Evolutionary conservation across 2,113 vertebrate species (phyloP).

Genomic region (Peucedramus taeniatus): DNA sequence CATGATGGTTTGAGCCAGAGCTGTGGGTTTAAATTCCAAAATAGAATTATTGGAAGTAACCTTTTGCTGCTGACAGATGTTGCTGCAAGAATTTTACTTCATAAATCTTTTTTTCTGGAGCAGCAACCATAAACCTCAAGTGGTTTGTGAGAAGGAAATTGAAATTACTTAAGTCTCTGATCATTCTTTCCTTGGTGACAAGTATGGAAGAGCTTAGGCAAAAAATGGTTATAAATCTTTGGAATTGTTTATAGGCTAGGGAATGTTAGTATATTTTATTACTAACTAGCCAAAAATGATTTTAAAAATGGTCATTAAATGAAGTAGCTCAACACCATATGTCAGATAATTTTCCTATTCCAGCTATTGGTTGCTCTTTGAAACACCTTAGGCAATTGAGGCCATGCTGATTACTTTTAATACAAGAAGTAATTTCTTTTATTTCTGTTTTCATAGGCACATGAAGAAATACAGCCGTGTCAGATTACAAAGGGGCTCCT

Average conservation of each 20-base stretch:
- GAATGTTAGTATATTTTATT: not conserved
- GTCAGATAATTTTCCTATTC: not conserved
- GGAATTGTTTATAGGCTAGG: not conserved
- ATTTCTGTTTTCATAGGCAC: not conserved
- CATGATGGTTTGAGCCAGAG: not conserved
- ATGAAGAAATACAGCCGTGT: not conserved
- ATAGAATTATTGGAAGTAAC: not conserved
- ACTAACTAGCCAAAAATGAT: not conserved
- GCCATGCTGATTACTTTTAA: not conserved
- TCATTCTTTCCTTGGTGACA: conserved; percentile 2
- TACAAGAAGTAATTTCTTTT: not conserved
- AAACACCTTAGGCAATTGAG: not conserved
- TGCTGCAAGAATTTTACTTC: not conserved
- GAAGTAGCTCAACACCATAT: not conserved
- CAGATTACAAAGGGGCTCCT: not conserved
- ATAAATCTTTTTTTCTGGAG: not conserved
- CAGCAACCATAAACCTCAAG: not conserved
- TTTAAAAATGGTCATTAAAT: not conserved
- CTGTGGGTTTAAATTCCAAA: not conserved
- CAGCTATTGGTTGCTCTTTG: not conserved
- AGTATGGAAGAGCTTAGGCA: not conserved
- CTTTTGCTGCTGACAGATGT: not conserved
- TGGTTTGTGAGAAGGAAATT: not conserved
- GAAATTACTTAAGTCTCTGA: not conserved
- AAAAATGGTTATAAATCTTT: not conserved